phyloP scores from a whole-genome alignment of 23 tunicate genomes.

The Trididemnum clinides region DNA sequence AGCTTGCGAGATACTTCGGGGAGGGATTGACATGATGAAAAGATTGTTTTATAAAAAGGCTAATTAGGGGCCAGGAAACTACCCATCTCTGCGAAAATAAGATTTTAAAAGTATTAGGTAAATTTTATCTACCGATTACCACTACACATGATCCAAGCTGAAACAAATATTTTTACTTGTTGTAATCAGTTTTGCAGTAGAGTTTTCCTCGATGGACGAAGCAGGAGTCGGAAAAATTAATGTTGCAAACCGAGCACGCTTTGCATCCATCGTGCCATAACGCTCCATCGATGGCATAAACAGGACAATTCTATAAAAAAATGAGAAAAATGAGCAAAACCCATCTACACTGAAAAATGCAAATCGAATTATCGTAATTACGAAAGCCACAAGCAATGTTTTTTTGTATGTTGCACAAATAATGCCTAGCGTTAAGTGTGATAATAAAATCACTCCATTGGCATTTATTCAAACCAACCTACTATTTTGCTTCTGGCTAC shows the following conservation, averaged over 20 bases:
- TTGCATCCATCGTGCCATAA: slow-evolving; percentile 25
- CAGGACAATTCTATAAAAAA: background rate
- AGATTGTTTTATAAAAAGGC: no score
- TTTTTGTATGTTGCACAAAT: background rate
- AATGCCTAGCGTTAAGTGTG: no score
- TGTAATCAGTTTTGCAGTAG: slow-evolving; percentile 45
- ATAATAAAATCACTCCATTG: no score
- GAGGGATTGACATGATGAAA: no score
- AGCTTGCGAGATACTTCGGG: no score
- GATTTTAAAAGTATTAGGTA: no score
- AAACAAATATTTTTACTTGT: background rate
- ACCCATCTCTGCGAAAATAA: no score
- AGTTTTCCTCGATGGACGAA: slow-evolving; percentile 37
- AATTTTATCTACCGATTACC: background rate
- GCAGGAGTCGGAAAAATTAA: background rate
- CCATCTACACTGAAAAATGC: background rate
- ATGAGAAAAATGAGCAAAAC: background rate
- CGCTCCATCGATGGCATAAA: slow-evolving; percentile 4
- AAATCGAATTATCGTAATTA: background rate
- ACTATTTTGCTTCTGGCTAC: no score
- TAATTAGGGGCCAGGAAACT: no score
- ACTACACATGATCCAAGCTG: background rate
- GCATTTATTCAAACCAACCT: no score
- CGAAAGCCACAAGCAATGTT: background rate
- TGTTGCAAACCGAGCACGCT: background rate